These are phyloP conservation scores for Drosophila sp. DNA, from an alignment of 1,140 invertebrate genomes.

Conservation along the genomic window DNA sequence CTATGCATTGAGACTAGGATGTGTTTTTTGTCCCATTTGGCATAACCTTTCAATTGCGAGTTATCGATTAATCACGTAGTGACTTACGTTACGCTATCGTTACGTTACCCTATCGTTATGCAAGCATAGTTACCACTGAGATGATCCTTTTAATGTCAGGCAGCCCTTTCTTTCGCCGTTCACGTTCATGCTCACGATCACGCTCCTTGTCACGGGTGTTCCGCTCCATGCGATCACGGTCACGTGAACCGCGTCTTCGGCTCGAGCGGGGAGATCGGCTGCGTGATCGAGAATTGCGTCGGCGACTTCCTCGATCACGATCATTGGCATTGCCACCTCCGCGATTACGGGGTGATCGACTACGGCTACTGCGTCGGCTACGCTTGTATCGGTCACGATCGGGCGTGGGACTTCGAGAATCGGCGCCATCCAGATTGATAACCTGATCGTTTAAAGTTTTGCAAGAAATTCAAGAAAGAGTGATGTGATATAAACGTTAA, in stretches of 20 bases:
- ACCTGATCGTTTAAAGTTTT: slow-evolving; percentile 83
- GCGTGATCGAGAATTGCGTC: slow-evolving; percentile 83
- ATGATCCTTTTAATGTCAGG: slow-evolving; percentile 94
- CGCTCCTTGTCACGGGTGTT: slow-evolving; percentile 90
- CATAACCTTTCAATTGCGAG: slow-evolving; percentile 15
- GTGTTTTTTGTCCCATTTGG: not conserved
- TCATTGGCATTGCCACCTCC: slow-evolving; percentile 59
- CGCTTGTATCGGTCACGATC: slow-evolving; percentile 85
- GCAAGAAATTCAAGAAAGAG: slow-evolving; percentile 76
- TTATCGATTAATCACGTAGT: too few species aligned
- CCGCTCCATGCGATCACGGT: slow-evolving; percentile 86
- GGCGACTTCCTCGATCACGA: slow-evolving; percentile 84
- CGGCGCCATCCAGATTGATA: slow-evolving; percentile 86
- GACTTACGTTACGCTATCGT: not conserved
- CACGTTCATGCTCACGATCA: slow-evolving; percentile 91
- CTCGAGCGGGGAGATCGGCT: slow-evolving; percentile 82
- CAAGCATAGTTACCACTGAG: slow-evolving; percentile 88
- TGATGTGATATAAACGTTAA: slow-evolving; percentile 74
- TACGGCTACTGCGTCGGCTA: slow-evolving; percentile 84
- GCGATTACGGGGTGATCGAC: slow-evolving; percentile 85
- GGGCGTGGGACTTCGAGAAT: slow-evolving; percentile 87
- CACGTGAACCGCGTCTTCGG: slow-evolving; percentile 86
- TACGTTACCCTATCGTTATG: slow-evolving; percentile 1
- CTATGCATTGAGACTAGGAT: not conserved
- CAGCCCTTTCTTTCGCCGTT: slow-evolving; percentile 94